Evolutionary conservation across 2,888 invertebrate species (phyloP), one percentile per base, ranked within the genome.

Genomic region (Orchesella flavescens): DNA sequence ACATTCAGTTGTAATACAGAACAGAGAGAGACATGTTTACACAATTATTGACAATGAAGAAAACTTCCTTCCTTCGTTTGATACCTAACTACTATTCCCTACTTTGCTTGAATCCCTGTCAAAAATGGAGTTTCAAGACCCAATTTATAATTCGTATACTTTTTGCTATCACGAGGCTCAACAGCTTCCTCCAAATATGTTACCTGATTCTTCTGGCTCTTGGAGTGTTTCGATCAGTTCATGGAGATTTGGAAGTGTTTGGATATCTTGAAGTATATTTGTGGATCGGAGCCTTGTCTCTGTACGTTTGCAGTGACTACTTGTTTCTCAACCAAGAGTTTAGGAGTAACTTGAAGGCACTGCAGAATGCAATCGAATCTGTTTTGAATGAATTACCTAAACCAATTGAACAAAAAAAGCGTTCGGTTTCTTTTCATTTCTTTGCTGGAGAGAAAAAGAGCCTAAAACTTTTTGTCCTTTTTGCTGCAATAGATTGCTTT

Each of bases 241-340:
- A 63, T 13, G 63, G 63, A 5, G 1, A 1, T 15, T 34, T 34
- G 23, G 34, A 63, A 9, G 63, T 34, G 10, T 63, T 63, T 17
- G 63, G 63, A 1, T 24, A 24, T 7, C 2, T 63, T 12, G 63
- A 63, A 17, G 63, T 13, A 23, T 12, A 1, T 12, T 17, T 34
- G 1, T 63, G 63, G 63, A 34, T 63, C 1, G 34, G 24, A 23
- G 63, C 63, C 4, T 24, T 2, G 12, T 63, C 63, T 1, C 13
- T 63, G 5, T 63, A 63, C 34, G 24, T 34, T 15, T n/a, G 63
- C 63, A 63, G 63, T 17, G 63, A 63, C 34, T 63, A 24, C 34
- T 2, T 63, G 1, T 34, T 63, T 13, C 12, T 34, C 24, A 63
- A 24, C 15, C 1, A n/a, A 12, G 13, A 15, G 1, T 63, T 34